Evolutionary conservation across 2,888 invertebrate species (phyloP), one percentile per base, ranked within the genome.

Genomic region (Dynastes tityus): DNA sequence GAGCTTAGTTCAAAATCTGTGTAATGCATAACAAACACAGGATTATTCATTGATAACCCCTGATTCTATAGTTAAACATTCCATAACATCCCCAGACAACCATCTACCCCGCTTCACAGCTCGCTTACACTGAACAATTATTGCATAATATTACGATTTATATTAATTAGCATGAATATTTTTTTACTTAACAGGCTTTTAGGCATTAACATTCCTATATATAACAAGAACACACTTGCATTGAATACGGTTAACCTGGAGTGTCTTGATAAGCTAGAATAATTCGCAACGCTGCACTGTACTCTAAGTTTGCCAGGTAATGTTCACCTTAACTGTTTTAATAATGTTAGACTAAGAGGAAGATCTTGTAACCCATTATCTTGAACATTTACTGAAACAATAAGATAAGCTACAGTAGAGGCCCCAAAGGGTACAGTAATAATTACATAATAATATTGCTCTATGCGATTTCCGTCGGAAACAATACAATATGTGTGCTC

Each of bases 371-470:
- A 29, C 45, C 77, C 75, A 70, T 78, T 75, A 77, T 74, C 45
- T 71, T 68, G 49, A 68, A 63, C 75, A 76, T 76, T 79, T 68
- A 76, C 76, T 61, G 63, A 63, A 63, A 79, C 79, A 75, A 76
- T 79, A 55, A 76, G 63, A 68, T 76, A 74, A 79, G 75, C 64
- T 76, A 61, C 27, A 64, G 40, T 68, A 79, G 76, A 70, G 40
- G 71, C 70, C 68, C 79, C 64, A 27, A 49, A 64, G 65, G 73
- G 51, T 61, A 68, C 67, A 58, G 51, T 79, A 73, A 79, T 79
- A 79, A 79, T 79, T 77, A 77, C 74, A 63, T 75, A 77, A 79
- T 79, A 79, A 79, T 74, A 74, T 77, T 77, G 74, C 73, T 76
- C 58, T 61, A 73, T 74, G 67, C 32, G 51, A 77, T 68, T 73